Percentiles rank a stretch among this genome's conserved stretches.
Conservation (phyloP, 2,113 vertebrate species). For the Henicopernis longicauda region DNA sequence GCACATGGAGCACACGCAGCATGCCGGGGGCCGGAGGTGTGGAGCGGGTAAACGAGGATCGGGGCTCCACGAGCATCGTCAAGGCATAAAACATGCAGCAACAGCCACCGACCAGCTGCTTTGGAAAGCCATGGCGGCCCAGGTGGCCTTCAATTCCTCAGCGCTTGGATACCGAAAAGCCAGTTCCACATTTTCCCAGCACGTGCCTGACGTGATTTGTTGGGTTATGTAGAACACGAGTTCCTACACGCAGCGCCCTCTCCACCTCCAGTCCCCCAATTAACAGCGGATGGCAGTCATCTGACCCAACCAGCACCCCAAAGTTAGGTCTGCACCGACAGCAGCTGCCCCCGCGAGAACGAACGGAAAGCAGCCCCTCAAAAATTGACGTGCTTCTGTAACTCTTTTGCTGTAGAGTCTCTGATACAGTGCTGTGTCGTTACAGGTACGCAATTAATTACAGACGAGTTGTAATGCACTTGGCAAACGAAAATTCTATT, state of each 20-base stretch:
- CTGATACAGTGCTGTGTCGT: neutral
- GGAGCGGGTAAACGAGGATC: rapidly evolving
- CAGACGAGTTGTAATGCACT: neutral
- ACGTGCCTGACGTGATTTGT: neutral
- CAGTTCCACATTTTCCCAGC: neutral
- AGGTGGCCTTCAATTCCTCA: neutral
- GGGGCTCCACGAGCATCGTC: neutral
- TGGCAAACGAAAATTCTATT: neutral
- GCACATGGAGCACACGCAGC: neutral
- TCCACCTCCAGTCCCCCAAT: neutral
- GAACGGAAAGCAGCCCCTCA: neutral
- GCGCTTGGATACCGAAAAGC: neutral
- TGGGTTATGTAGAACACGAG: neutral
- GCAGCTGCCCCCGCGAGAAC: rapidly evolving
- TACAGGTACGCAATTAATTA: neutral
- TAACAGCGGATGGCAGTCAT: neutral
- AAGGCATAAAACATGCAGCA: neutral
- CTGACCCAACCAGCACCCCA: neutral
- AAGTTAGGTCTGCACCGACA: neutral
- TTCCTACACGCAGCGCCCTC: neutral
- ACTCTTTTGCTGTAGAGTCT: neutral
- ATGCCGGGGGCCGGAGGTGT: neutral
- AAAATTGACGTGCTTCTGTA: neutral
- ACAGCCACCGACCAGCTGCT: neutral
- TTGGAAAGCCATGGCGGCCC: neutral